phyloP scores from a whole-genome alignment of 2,888 invertebrate genomes.

The Phalangium opilio region DNA sequence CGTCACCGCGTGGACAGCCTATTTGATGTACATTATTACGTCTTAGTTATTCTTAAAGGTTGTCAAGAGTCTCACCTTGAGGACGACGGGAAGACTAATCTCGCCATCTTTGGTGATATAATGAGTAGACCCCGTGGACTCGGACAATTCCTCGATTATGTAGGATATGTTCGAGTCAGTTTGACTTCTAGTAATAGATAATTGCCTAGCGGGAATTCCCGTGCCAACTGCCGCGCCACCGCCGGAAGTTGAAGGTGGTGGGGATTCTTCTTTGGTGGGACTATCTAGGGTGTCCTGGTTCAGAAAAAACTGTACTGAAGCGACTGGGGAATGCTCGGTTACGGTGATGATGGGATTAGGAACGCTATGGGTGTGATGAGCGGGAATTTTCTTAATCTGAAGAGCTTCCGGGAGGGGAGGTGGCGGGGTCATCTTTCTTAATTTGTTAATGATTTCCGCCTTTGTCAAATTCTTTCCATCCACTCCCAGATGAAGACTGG shows the following conservation, averaged over 20 bases:
- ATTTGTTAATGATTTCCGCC: conserved; percentile 3
- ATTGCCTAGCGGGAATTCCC: conserved; percentile 37
- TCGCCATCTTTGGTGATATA: conserved; percentile 93
- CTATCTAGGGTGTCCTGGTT: conserved; percentile 49
- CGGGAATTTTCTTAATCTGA: conserved; percentile 15
- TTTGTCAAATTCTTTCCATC: conserved; percentile 5
- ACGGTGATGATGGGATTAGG: conserved; percentile 92
- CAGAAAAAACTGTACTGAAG: conserved; percentile 70
- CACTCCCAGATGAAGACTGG: conserved; percentile 30
- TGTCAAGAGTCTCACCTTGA: conserved; percentile 45
- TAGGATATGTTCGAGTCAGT: conserved; percentile 71
- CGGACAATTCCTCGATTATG: conserved; percentile 44
- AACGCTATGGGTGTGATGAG: conserved; percentile 37
- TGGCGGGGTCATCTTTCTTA: conserved; percentile 1
- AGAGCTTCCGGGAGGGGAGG: conserved; percentile 9
- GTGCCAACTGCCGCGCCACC: neutral
- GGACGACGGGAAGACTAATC: conserved; percentile 72
- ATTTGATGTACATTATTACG: no score
- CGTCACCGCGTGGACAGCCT: conserved; percentile 75
- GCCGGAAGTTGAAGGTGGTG: conserved; percentile 10
- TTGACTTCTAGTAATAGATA: conserved; percentile 64
- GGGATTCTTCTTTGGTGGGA: conserved; percentile 14
- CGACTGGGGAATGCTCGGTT: conserved; percentile 77
- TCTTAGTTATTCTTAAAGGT: no score
- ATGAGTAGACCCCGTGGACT: conserved; percentile 70